A percentile compares a stretch with the other conserved stretches of the same genome.
phyloP scores from a whole-genome alignment of 2,797 vertebrate genomes.

The Poeciliopsis gracilis region DNA sequence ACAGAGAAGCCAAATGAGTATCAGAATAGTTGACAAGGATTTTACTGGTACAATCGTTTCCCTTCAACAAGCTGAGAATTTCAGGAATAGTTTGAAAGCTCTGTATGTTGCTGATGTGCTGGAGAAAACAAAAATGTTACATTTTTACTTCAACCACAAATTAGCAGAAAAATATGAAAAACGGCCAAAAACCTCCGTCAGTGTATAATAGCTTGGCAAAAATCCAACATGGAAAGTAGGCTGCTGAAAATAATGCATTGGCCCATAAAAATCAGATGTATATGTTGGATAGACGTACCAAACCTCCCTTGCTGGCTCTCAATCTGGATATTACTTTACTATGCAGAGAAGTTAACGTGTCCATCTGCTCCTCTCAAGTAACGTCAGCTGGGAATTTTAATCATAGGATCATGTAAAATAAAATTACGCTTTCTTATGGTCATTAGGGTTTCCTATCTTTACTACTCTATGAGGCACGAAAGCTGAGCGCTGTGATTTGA shows the following conservation, averaged over 20 bases:
- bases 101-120: neutral
- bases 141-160: neutral
- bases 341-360: slow-evolving; percentile 17
- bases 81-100: neutral
- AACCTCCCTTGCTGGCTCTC: slow-evolving; percentile 11
- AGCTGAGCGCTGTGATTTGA: slow-evolving; percentile 49
- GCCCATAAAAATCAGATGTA: neutral
- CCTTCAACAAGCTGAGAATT: neutral
- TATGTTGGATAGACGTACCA: neutral
- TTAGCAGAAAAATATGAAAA: neutral
- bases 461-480: slow-evolving; percentile 20
- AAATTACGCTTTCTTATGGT: slow-evolving; percentile 77
- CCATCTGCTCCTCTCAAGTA: slow-evolving; percentile 44
- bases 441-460: slow-evolving; percentile 59
- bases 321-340: slow-evolving; percentile 6
- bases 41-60: neutral
- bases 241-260: neutral
- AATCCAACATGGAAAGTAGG: neutral
- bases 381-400: slow-evolving; percentile 59
- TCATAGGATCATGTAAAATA: slow-evolving; percentile 63
- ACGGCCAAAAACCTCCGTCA: neutral
- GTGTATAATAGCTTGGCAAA: neutral
- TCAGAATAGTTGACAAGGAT: neutral
- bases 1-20: neutral
- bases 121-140: neutral